These are phyloP conservation scores for Rhaphigaster nebulosa DNA, from an alignment of 2,888 invertebrate genomes.

Conservation along the genomic window DNA sequence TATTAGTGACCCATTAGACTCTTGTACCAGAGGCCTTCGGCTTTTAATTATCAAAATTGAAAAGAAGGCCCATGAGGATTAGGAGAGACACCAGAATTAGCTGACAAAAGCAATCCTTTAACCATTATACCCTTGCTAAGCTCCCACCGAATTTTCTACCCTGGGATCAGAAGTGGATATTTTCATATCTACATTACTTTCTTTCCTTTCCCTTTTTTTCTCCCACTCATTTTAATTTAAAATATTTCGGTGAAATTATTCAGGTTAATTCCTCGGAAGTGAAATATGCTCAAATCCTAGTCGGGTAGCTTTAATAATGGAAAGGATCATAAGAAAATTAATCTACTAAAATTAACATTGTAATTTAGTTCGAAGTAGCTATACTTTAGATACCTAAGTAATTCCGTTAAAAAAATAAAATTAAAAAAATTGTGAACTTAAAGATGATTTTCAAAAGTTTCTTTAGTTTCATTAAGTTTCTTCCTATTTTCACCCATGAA, in stretches of 20 bases:
- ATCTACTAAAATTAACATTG: too few species aligned
- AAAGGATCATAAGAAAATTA: not conserved
- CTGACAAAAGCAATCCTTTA: conserved; percentile 24
- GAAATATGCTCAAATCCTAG: not conserved
- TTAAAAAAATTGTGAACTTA: too few species aligned
- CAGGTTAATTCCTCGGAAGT: not conserved
- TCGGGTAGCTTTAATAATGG: not conserved
- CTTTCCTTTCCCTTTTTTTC: not conserved
- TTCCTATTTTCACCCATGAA: too few species aligned
- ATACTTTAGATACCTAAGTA: not conserved
- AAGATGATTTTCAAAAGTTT: too few species aligned
- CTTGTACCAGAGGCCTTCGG: not conserved
- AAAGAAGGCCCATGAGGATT: not conserved
- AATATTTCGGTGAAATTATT: not conserved
- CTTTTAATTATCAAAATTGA: conserved; percentile 32
- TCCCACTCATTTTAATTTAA: not conserved
- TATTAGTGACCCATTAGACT: not conserved
- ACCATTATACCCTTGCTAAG: not conserved
- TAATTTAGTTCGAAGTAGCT: not conserved
- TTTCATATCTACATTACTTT: not conserved
- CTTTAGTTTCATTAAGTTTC: too few species aligned
- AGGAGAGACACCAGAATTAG: conserved; percentile 11
- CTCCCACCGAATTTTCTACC: not conserved
- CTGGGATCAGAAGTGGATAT: not conserved
- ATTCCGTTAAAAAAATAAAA: too few species aligned